A percentile compares a stretch with the other conserved stretches of the same genome.
These are phyloP conservation scores for Babylonia areolata DNA, from an alignment of 1,140 invertebrate genomes.

Conservation along the genomic window DNA sequence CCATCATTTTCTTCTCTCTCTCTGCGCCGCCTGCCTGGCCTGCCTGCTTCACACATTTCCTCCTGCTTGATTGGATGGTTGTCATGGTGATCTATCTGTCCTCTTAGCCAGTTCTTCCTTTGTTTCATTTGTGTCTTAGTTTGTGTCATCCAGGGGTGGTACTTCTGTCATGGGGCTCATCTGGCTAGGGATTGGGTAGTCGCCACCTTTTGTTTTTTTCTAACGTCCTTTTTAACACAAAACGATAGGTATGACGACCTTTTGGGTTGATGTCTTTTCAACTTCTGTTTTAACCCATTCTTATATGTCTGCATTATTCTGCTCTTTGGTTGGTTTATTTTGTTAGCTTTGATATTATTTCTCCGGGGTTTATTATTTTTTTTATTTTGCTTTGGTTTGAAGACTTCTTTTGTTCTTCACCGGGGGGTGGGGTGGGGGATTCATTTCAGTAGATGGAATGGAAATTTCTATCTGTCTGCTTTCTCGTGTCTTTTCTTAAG, in stretches of 20 bases:
- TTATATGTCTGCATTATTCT: neutral
- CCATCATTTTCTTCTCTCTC: slow-evolving; percentile 46
- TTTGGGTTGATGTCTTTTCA: neutral
- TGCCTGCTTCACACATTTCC: slow-evolving; percentile 28
- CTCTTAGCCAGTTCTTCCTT: slow-evolving; percentile 1
- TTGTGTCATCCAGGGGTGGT: neutral
- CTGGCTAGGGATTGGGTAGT: neutral
- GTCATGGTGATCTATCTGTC: slow-evolving; percentile 15
- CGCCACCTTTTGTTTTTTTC: neutral
- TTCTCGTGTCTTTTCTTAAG: neutral
- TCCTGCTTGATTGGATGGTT: slow-evolving; percentile 29
- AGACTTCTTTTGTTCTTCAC: neutral
- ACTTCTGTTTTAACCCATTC: neutral
- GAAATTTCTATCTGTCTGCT: neutral
- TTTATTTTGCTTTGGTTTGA: too few relatives aligned
- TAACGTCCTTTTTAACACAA: neutral
- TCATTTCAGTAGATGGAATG: neutral
- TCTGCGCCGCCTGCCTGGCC: slow-evolving; percentile 34
- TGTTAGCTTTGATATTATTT: neutral
- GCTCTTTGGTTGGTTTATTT: slow-evolving; percentile 8
- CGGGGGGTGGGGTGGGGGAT: neutral
- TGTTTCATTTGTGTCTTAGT: neutral
- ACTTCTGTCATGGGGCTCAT: neutral
- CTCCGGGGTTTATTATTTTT: too few relatives aligned
- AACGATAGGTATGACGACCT: neutral